Evolutionary conservation across 2,888 invertebrate species (phyloP).

Genomic region (Philonicus albiceps): DNA sequence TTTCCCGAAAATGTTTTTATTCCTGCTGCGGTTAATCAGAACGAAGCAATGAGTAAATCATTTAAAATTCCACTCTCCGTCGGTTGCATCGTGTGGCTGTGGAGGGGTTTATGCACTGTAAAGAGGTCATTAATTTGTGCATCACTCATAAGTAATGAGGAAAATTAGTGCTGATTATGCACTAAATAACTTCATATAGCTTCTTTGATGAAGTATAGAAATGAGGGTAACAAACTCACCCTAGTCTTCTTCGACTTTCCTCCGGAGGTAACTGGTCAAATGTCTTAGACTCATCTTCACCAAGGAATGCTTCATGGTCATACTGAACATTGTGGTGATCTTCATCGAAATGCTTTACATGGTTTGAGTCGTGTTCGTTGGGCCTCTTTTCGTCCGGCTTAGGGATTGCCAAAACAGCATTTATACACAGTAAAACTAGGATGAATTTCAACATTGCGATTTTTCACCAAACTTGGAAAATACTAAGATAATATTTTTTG

Average conservation of each 20-base stretch:
- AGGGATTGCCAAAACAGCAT: conserved; percentile 69
- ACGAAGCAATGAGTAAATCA: neutral
- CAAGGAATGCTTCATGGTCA: conserved; percentile 97
- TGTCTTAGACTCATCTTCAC: conserved; percentile 89
- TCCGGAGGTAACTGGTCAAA: conserved; percentile 95
- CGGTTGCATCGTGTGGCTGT: neutral
- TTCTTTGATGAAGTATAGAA: neutral
- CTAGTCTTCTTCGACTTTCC: conserved; percentile 89
- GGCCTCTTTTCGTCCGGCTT: conserved; percentile 75
- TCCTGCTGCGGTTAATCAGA: neutral
- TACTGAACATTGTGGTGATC: conserved; percentile 86
- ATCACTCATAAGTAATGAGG: neutral
- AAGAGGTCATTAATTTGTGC: neutral
- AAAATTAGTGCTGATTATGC: neutral
- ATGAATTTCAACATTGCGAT: neutral
- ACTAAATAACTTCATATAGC: neutral
- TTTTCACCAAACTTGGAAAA: neutral
- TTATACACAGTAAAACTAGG: neutral
- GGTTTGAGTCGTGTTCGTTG: conserved; percentile 75
- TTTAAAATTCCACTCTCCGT: neutral
- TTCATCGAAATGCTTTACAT: conserved; percentile 77
- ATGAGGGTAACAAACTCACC: conserved; percentile 64
- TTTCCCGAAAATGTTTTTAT: neutral
- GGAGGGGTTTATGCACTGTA: neutral
- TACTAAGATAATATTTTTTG: neutral